Conservation (phyloP, 2,113 vertebrate genomes). For the Psilopsiagon aymara region DNA sequence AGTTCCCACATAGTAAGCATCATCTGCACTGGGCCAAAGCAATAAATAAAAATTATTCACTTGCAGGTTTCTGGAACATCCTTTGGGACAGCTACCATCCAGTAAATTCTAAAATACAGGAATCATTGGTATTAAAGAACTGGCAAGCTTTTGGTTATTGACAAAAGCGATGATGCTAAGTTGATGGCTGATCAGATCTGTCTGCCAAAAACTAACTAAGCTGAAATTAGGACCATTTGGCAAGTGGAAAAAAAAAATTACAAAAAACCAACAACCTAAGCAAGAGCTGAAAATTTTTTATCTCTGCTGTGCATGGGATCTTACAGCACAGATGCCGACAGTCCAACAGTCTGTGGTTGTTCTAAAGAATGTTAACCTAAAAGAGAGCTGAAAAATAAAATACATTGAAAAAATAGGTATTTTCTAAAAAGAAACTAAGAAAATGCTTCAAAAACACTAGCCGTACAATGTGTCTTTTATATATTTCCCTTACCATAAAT, state of each 20-base stretch:
- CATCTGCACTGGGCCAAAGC: not conserved
- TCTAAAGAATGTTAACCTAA: not conserved
- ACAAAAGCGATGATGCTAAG: not conserved
- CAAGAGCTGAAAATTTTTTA: not conserved
- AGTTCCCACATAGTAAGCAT: slow-evolving; percentile 11
- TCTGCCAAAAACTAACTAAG: slow-evolving; percentile 30
- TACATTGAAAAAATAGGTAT: not conserved
- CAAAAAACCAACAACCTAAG: not conserved
- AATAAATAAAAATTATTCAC: slow-evolving; percentile 41
- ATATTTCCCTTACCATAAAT: not conserved
- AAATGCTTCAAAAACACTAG: not conserved
- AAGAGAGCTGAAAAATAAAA: not conserved
- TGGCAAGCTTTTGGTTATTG: not conserved
- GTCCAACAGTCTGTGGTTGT: not conserved
- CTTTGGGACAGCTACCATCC: slow-evolving; percentile 36
- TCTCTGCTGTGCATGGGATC: not conserved
- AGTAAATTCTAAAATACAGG: slow-evolving; percentile 13
- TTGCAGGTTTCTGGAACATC: slow-evolving; percentile 32
- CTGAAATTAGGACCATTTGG: not conserved
- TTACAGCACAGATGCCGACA: not conserved
- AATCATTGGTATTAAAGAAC: slow-evolving; percentile 16
- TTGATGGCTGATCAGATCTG: not conserved
- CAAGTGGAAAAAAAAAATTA: not conserved
- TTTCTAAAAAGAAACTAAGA: not conserved
- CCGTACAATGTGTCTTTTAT: not conserved